Base-by-base conservation (phyloP, 2,888 invertebrate genomes). In the Chloroclystis v-ata region DNA sequence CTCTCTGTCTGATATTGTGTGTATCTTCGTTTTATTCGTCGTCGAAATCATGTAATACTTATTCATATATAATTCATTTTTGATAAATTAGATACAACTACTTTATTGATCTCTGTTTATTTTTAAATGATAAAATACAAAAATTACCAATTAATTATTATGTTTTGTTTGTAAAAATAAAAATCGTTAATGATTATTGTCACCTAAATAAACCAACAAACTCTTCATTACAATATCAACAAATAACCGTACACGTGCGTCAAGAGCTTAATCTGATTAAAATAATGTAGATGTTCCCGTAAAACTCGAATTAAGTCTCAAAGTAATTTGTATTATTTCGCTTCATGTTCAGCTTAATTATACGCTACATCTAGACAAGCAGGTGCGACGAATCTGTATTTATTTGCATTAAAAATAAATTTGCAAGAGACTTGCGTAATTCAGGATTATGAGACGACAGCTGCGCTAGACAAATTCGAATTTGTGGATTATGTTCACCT, bases 331-430 rank as follows among this genome's bases (percentile, higher is more conserved):
- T 80, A 82, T 82, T 80, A 81, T 80, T 80, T 78, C 76, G 76
- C 78, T 79, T 70, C 75, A 77, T 78, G 77, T 78, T 80, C 72
- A 67, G 75, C 80, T 79, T 81, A 82, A 82, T 83, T 82, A 82
- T 80, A 73, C 78, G 75, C 71, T 72, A 77, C 78, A 79, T 69
- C 76, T 72, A 78, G 79, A 75, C 77, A 67, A 75, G 74, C 82
- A 82, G 83, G 82, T 83, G 84, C 78, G 79, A 81, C 76, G 75
- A 81, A 78, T 76, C 81, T 82, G 82, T 83, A 83, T 82, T 83
- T 82, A 82, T 83, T 83, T 83, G 82, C 81, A 83, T 83, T 80
- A 82, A 82, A 83, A 83, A 81, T 82, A 82, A 76, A 82, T 82
- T 83, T 72, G 67, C 70, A 67, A 63, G 76, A 71, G 78, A 80